Evolutionary conservation across 1,140 invertebrate species (phyloP).

Genomic region (Calosoma granatense): DNA sequence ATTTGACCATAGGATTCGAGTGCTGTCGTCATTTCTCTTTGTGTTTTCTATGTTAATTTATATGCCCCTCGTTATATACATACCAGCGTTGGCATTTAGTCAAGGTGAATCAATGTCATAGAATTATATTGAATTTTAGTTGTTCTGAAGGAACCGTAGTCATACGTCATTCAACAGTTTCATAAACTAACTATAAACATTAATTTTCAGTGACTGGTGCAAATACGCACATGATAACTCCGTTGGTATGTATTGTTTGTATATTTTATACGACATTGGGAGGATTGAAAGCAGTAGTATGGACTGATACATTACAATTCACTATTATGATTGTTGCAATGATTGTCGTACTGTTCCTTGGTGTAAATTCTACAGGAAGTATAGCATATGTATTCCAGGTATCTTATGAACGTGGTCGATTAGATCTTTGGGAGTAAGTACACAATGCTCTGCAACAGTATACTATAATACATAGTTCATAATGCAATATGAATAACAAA

Average conservation of each 20-base stretch:
- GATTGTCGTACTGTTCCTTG: slow-evolving; percentile 46
- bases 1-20: slow-evolving; percentile 40
- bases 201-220: slow-evolving; percentile 55
- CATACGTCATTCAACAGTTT: no score
- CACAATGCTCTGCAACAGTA: no score
- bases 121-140: neutral
- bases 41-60: slow-evolving; percentile 39
- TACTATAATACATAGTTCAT: no score
- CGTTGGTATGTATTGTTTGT: slow-evolving; percentile 58
- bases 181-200: neutral
- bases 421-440: slow-evolving; percentile 19
- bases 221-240: slow-evolving; percentile 48
- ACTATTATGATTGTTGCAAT: slow-evolving; percentile 55
- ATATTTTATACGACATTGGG: slow-evolving; percentile 70
- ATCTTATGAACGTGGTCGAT: slow-evolving; percentile 17
- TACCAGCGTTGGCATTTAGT: slow-evolving; percentile 49
- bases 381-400: slow-evolving; percentile 20
- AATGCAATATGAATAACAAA: neutral
- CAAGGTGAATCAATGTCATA: slow-evolving; percentile 36
- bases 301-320: slow-evolving; percentile 59
- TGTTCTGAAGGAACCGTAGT: no score
- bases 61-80: slow-evolving; percentile 50
- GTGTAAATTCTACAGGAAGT: slow-evolving; percentile 34
- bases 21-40: slow-evolving; percentile 49
- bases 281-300: slow-evolving; percentile 63